Percentiles rank a stretch among this genome's conserved stretches.
Evolutionary conservation across 1,140 invertebrate species (phyloP).

Genomic region (Hestina assimilis): DNA sequence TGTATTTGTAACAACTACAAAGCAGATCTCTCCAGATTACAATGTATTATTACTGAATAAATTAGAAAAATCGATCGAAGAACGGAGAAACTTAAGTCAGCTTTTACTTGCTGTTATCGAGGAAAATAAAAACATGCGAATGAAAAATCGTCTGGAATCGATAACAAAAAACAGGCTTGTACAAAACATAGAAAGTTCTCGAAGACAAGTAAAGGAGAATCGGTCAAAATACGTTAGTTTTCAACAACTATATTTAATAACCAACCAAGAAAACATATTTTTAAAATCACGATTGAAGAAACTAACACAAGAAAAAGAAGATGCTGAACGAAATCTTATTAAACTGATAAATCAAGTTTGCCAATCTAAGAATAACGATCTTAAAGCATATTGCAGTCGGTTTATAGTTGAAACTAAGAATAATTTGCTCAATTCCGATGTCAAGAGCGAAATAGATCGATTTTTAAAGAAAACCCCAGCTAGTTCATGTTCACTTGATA

Average conservation of each 20-base stretch:
- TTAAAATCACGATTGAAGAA: constrained; percentile 50
- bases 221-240: constrained; percentile 49
- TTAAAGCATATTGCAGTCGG: constrained; percentile 54
- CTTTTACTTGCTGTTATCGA: constrained; percentile 46
- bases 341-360: constrained; percentile 54
- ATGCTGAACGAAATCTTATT: constrained; percentile 51
- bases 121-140: constrained; percentile 60
- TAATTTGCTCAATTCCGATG: constrained; percentile 52
- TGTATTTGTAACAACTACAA: background rate
- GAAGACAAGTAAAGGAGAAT: constrained; percentile 54
- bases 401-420: constrained; percentile 56
- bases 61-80: constrained; percentile 49
- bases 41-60: constrained; percentile 50
- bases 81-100: constrained; percentile 49
- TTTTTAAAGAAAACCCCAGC: constrained; percentile 39
- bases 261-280: constrained; percentile 59
- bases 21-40: constrained; percentile 9
- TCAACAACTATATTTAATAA: constrained; percentile 55
- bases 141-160: constrained; percentile 47
- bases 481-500: background rate
- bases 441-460: constrained; percentile 47
- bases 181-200: constrained; percentile 43
- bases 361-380: constrained; percentile 49
- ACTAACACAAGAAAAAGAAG: constrained; percentile 49
- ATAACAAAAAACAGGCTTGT: constrained; percentile 51